Evolutionary conservation across 1,140 invertebrate species (phyloP).

Genomic region (Trinorchestia longiramus): DNA sequence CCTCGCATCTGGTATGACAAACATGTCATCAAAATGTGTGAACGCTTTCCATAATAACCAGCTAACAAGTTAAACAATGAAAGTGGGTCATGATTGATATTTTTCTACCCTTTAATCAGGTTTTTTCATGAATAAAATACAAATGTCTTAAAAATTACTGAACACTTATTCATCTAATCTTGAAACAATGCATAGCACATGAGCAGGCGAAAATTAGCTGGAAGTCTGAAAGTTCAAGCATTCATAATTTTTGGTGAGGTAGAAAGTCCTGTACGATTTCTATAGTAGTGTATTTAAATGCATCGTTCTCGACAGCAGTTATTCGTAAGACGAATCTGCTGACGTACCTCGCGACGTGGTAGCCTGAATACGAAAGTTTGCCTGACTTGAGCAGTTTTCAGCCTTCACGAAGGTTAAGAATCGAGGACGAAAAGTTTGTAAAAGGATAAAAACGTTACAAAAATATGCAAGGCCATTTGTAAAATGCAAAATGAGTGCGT

Average conservation of each 20-base stretch:
- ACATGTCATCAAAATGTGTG: background rate
- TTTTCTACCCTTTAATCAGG: background rate
- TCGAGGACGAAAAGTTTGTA: too few species aligned
- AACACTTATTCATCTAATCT: background rate
- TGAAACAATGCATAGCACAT: background rate
- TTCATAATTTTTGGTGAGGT: background rate
- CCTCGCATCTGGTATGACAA: background rate
- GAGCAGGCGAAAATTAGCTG: background rate
- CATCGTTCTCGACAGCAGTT: too few species aligned
- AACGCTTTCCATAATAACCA: background rate
- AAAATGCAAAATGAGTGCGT: too few species aligned
- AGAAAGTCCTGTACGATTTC: background rate
- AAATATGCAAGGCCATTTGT: too few species aligned
- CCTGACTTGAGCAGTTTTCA: too few species aligned
- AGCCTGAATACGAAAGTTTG: too few species aligned
- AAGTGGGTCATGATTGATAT: background rate
- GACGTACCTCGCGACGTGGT: too few species aligned
- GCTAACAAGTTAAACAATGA: background rate
- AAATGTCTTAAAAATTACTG: background rate
- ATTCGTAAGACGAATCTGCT: too few species aligned
- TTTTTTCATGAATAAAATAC: background rate
- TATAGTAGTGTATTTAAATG: too few species aligned
- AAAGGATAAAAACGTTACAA: too few species aligned
- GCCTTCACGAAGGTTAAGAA: too few species aligned
- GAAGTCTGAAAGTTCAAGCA: background rate